A percentile compares a stretch with the other conserved stretches of the same genome.
Conservation (phyloP, 2,888 invertebrate species). For the Plebejus anna region DNA sequence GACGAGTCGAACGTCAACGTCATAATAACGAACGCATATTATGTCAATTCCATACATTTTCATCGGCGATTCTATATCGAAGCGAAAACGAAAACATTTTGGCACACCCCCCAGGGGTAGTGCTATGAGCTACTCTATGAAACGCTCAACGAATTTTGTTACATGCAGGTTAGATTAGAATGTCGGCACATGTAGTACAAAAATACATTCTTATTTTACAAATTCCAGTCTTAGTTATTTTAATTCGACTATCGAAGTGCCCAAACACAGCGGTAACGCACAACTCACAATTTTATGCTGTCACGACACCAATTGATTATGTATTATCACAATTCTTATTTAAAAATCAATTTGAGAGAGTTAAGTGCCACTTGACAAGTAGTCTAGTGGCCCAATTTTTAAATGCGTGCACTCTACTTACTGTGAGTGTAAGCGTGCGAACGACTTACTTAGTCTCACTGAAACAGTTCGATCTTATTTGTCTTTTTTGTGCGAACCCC, state of each 20-base stretch:
- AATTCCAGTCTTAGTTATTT: neutral
- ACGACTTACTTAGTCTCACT: constrained; percentile 45
- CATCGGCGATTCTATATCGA: no score
- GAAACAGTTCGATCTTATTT: constrained; percentile 32
- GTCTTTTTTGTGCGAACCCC: constrained; percentile 62
- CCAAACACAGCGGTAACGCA: constrained; percentile 38
- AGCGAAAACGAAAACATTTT: no score
- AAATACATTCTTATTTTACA: neutral
- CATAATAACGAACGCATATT: no score
- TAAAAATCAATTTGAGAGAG: constrained; percentile 55
- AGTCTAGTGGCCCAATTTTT: constrained; percentile 60
- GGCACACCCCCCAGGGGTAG: no score
- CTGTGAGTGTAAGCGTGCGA: constrained; percentile 54
- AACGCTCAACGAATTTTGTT: no score
- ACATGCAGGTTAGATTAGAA: no score
- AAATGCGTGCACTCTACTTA: constrained; percentile 50
- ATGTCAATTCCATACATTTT: no score
- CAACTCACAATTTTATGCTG: constrained; percentile 32
- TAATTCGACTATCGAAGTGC: neutral
- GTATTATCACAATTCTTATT: constrained; percentile 35
- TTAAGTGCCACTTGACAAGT: constrained; percentile 44
- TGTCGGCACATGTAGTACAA: neutral
- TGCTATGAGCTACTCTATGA: no score
- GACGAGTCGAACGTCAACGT: no score
- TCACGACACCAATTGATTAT: constrained; percentile 37